These are phyloP conservation scores for Tipula lateralis DNA, from an alignment of 2,888 invertebrate genomes.

Conservation along the genomic window DNA sequence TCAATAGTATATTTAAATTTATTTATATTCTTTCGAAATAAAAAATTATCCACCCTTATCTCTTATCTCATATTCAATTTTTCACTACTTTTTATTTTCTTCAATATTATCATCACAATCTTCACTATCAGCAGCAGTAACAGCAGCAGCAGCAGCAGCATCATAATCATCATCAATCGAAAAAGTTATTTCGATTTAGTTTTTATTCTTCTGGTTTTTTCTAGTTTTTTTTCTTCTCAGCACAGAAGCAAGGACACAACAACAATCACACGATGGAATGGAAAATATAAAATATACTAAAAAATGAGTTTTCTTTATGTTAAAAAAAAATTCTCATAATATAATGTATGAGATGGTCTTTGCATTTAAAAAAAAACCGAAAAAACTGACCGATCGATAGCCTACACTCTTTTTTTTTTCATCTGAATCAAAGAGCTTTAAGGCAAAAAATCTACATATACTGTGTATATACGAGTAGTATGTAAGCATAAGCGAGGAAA, in stretches of 20 bases:
- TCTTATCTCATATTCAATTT: not conserved
- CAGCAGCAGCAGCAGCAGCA: not conserved
- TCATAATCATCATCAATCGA: not conserved
- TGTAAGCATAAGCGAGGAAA: conserved; percentile 5
- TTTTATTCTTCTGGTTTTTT: not conserved
- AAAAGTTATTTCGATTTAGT: not conserved
- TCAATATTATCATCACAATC: conserved; percentile 1
- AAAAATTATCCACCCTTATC: not conserved
- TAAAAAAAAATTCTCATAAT: not conserved
- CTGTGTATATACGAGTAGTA: no score
- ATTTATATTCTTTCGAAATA: not conserved
- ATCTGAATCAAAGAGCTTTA: conserved; percentile 24
- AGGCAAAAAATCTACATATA: conserved; percentile 24
- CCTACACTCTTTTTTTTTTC: conserved; percentile 19
- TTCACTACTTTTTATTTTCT: not conserved
- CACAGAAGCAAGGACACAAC: not conserved
- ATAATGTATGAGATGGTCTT: conserved; percentile 24
- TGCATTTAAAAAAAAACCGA: not conserved
- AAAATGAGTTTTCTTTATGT: conserved; percentile 19
- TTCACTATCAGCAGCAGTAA: not conserved
- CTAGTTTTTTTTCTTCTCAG: conserved; percentile 12
- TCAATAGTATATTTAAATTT: not conserved
- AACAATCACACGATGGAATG: conserved; percentile 6
- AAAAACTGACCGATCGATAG: conserved; percentile 13
- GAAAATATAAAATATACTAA: conserved; percentile 11